Conservation (phyloP, 2,113 vertebrate genomes). For the Seriola quinqueradiata region DNA sequence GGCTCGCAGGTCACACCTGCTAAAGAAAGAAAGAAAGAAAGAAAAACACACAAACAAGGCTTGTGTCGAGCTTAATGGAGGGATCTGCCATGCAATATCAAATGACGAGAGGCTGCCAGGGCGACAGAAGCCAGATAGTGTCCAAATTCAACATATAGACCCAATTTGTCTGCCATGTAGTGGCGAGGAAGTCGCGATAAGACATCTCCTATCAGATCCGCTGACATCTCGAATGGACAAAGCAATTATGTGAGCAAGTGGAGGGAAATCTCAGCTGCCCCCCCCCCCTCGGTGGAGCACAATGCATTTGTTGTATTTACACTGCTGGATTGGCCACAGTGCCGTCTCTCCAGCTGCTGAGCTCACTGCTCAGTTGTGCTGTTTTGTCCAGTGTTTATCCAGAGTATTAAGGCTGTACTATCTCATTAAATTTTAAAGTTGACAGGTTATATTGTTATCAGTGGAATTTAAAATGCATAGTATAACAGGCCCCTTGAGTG, state of each 20-base stretch:
- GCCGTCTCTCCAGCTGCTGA: slow-evolving; percentile 26
- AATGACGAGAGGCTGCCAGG: slow-evolving; percentile 56
- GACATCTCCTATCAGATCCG: slow-evolving; percentile 75
- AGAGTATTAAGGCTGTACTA: slow-evolving; percentile 28
- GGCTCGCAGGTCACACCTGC: slow-evolving; percentile 30
- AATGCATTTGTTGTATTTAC: slow-evolving; percentile 64
- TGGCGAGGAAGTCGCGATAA: slow-evolving; percentile 67
- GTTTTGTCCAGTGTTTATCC: slow-evolving; percentile 52
- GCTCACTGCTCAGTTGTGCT: slow-evolving; percentile 37
- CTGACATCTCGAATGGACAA: slow-evolving; percentile 70
- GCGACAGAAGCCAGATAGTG: slow-evolving; percentile 60
- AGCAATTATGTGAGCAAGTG: slow-evolving; percentile 79
- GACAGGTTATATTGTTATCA: slow-evolving; percentile 79
- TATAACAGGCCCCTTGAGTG: slow-evolving; percentile 42
- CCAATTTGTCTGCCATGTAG: slow-evolving; percentile 75
- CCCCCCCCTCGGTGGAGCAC: slow-evolving; percentile 36
- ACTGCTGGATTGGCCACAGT: slow-evolving; percentile 27
- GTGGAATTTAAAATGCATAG: slow-evolving; percentile 59
- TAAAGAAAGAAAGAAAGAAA: slow-evolving; percentile 6
- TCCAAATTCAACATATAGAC: slow-evolving; percentile 45
- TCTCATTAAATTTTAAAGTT: slow-evolving; percentile 73
- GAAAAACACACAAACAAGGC: slow-evolving; percentile 54
- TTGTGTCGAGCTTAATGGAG: slow-evolving; percentile 48
- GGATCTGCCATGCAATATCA: slow-evolving; percentile 35
- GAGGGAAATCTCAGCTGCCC: slow-evolving; percentile 61